Evolutionary conservation across 2,113 vertebrate species (phyloP).

Genomic region (Microcebus griseorufus): DNA sequence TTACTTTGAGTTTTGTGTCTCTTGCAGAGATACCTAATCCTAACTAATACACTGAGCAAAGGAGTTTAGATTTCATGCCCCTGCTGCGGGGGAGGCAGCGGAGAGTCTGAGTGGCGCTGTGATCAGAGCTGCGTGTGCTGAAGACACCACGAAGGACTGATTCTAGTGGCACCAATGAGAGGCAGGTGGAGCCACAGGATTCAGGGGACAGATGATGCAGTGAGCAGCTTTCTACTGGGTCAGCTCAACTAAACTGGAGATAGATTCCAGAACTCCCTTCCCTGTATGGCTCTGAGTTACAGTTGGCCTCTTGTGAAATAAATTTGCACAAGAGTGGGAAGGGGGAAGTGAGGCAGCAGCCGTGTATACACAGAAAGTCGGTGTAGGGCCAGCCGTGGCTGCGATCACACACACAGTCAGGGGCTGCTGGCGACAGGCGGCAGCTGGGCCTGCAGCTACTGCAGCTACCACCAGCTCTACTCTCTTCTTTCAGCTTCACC

Average conservation of each 20-base stretch:
- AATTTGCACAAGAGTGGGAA: not conserved
- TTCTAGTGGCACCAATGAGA: too few relatives aligned
- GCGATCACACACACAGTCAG: fast-evolving
- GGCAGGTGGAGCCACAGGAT: fast-evolving
- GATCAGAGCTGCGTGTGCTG: fast-evolving
- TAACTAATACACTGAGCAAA: not conserved
- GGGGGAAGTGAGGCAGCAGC: not conserved
- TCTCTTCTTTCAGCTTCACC: not conserved
- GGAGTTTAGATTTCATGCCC: not conserved
- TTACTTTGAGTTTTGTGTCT: not conserved
- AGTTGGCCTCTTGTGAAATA: not conserved
- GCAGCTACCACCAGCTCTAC: fast-evolving
- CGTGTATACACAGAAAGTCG: not conserved
- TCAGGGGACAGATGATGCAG: not conserved
- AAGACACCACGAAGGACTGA: not conserved
- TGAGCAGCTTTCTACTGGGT: not conserved
- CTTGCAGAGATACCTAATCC: not conserved
- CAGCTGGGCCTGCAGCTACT: not conserved
- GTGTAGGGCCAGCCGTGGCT: fast-evolving
- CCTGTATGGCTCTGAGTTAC: not conserved
- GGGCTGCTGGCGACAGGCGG: not conserved
- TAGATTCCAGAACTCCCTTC: not conserved
- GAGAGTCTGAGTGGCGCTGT: not conserved
- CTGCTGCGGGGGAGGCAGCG: not conserved
- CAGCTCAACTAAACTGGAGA: not conserved